Evolutionary conservation across 1,140 invertebrate genomes (phyloP).

Genomic region (Conus betulinus): DNA sequence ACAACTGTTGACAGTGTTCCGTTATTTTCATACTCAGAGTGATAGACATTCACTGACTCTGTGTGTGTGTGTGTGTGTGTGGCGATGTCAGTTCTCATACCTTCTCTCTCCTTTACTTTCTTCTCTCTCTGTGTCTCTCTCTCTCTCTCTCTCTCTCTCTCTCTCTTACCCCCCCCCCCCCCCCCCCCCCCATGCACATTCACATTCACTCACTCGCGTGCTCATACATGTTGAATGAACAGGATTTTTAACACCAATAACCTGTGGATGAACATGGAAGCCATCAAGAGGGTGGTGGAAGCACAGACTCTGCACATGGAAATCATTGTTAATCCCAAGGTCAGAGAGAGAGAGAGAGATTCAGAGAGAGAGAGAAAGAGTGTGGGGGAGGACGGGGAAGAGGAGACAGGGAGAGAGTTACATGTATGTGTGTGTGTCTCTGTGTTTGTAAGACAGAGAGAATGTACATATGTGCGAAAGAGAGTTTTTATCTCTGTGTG

Average conservation of each 20-base stretch:
- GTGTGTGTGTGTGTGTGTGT: too few relatives aligned
- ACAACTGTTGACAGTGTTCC: too few relatives aligned
- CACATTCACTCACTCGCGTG: not conserved
- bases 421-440: too few relatives aligned
- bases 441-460: too few relatives aligned
- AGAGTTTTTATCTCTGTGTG: not conserved
- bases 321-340: slow-evolving; percentile 92
- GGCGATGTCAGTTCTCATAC: too few relatives aligned
- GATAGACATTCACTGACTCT: too few relatives aligned
- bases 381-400: not conserved
- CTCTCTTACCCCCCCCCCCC: too few relatives aligned
- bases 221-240: not conserved
- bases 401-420: not conserved
- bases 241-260: slow-evolving; percentile 99
- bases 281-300: slow-evolving; percentile 90
- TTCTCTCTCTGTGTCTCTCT: too few relatives aligned
- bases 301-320: slow-evolving; percentile 93
- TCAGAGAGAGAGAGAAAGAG: not conserved
- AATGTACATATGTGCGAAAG: not conserved
- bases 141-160: too few relatives aligned
- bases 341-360: not conserved
- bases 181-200: too few relatives aligned
- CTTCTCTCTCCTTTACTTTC: too few relatives aligned
- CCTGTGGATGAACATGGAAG: slow-evolving; percentile 95
- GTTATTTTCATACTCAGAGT: too few relatives aligned